A percentile compares a stretch with the other conserved stretches of the same genome.
Conservation (phyloP, 2,113 vertebrate species). For the Scatophagus argus region DNA sequence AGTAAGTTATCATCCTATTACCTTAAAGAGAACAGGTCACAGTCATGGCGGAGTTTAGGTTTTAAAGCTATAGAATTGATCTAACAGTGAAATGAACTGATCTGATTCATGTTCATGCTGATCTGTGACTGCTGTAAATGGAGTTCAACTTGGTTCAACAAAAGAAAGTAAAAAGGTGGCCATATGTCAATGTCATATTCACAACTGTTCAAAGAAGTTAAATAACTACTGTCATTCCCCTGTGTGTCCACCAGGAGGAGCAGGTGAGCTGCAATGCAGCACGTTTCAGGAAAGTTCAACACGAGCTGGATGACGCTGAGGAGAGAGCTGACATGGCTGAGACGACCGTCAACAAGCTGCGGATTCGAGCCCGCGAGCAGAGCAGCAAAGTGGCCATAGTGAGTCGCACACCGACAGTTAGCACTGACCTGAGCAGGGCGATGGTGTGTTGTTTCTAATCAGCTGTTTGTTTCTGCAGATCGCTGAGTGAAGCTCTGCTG, state of each 20-base stretch:
- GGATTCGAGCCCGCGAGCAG: conserved; percentile 86
- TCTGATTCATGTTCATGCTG: too few relatives aligned
- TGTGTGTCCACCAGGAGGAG: conserved; percentile 85
- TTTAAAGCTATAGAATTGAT: too few relatives aligned
- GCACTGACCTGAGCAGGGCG: too few relatives aligned
- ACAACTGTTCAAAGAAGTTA: neutral
- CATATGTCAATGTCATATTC: too few relatives aligned
- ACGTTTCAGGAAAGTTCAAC: conserved; percentile 91
- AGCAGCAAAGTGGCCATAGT: conserved; percentile 83
- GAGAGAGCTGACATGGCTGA: conserved; percentile 92
- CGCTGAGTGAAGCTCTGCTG: conserved; percentile 47
- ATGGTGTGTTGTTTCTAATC: conserved; percentile 5
- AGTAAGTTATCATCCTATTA: conserved; percentile 79
- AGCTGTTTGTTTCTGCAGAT: conserved; percentile 43
- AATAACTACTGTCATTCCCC: neutral
- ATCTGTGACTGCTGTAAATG: too few relatives aligned
- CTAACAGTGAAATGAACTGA: too few relatives aligned
- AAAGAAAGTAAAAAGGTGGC: too few relatives aligned
- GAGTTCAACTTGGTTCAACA: too few relatives aligned
- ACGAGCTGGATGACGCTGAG: conserved; percentile 91
- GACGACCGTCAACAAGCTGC: conserved; percentile 91
- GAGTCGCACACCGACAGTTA: neutral
- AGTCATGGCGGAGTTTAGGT: too few relatives aligned
- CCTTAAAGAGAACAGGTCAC: neutral
- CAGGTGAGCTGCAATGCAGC: conserved; percentile 88